A percentile compares a stretch with the other conserved stretches of the same genome.
These are phyloP conservation scores for Sorex fumeus DNA, from an alignment of 2,113 vertebrate species.

Conservation along the genomic window DNA sequence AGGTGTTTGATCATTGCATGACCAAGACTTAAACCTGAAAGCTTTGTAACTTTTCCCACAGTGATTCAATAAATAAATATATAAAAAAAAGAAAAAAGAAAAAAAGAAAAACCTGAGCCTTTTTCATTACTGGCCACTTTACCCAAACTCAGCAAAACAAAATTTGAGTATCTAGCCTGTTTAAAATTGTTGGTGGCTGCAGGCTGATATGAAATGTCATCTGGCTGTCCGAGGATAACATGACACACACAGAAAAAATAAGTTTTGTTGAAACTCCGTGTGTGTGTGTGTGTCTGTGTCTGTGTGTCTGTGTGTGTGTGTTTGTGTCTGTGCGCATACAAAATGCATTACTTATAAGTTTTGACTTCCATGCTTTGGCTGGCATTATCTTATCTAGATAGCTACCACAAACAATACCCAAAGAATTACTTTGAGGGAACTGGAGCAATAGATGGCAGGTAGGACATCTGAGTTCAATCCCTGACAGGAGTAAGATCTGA, in stretches of 20 bases:
- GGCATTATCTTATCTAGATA: not conserved
- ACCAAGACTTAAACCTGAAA: too few species aligned
- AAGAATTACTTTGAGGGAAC: not conserved
- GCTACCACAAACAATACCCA: not conserved
- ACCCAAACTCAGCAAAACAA: not conserved
- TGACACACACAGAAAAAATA: slow-evolving; percentile 4
- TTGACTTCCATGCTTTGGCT: slow-evolving; percentile 23
- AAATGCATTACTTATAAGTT: not conserved
- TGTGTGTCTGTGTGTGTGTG: too few species aligned
- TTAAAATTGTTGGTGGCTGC: not conserved
- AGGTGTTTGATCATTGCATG: too few species aligned
- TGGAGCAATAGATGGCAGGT: too few species aligned
- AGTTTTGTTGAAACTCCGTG: not conserved
- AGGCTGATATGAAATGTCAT: not conserved
- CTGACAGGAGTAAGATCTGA: too few species aligned
- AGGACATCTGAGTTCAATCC: too few species aligned
- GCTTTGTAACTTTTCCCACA: too few species aligned
- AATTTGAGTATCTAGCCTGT: not conserved
- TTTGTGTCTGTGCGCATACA: too few species aligned
- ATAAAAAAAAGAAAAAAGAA: too few species aligned
- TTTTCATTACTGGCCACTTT: slow-evolving; percentile 32
- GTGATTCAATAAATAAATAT: too few species aligned
- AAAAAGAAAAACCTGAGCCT: not conserved
- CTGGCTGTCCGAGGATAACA: not conserved
- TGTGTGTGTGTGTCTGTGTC: too few species aligned